A percentile compares a stretch with the other conserved stretches of the same genome.
phyloP scores from a whole-genome alignment of 2,113 vertebrate genomes.

The Gallinago jamesoni region DNA sequence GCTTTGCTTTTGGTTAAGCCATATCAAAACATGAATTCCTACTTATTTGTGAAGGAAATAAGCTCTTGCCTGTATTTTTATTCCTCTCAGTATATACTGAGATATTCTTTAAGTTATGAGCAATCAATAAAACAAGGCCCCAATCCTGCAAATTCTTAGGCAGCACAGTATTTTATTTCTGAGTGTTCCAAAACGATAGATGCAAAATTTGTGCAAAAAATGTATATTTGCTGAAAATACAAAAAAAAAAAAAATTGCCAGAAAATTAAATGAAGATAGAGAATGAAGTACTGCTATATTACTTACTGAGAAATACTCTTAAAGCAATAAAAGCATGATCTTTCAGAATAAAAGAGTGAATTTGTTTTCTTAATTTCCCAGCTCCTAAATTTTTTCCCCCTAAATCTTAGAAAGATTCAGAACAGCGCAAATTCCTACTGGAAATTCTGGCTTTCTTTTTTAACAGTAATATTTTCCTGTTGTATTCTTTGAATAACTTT shows the following conservation, averaged over 20 bases:
- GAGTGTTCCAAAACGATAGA: not conserved
- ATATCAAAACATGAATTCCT: not conserved
- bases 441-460: conserved; percentile 76
- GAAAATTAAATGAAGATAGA: not conserved
- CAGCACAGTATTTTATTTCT: not conserved
- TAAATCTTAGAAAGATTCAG: not conserved
- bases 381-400: not conserved
- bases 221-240: not conserved
- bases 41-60: not conserved
- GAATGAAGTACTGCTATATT: not conserved
- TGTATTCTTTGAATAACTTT: conserved; percentile 65
- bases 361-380: conserved; percentile 12
- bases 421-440: conserved; percentile 68
- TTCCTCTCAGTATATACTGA: not conserved
- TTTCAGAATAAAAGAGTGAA: not conserved
- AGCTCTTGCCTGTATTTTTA: not conserved
- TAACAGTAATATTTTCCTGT: conserved; percentile 65
- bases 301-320: not conserved
- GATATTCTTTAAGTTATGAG: not conserved
- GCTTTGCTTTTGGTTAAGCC: not conserved
- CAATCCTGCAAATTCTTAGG: not conserved
- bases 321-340: not conserved
- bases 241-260: not conserved
- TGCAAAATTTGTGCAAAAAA: not conserved
- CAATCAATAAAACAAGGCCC: not conserved